Percentiles rank a stretch among this genome's conserved stretches.
These are phyloP conservation scores for Choloepus didactylus DNA, from an alignment of 2,797 vertebrate species.

Conservation along the genomic window DNA sequence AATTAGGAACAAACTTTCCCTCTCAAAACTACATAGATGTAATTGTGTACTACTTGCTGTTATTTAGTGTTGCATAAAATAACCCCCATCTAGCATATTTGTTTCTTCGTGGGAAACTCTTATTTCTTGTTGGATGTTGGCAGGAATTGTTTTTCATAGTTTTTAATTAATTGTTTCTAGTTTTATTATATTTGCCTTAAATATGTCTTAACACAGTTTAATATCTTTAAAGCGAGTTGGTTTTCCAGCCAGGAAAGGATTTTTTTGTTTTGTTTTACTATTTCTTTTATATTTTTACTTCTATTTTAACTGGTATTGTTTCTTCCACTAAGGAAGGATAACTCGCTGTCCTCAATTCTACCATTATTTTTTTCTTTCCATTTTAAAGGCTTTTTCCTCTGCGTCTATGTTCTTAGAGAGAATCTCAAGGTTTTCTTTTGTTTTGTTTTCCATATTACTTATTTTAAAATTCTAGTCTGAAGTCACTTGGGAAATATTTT, in stretches of 20 bases:
- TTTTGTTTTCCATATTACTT: background rate
- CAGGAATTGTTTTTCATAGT: background rate
- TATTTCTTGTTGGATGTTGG: background rate
- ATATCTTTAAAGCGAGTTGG: background rate
- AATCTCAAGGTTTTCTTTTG: background rate
- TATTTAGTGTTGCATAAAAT: background rate
- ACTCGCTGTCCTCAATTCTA: background rate
- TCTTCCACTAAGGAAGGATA: background rate
- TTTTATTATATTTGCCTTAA: constrained; percentile 7
- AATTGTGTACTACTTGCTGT: background rate
- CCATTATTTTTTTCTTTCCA: background rate
- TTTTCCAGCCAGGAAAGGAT: background rate
- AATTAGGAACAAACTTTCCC: background rate
- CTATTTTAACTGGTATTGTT: constrained; percentile 9
- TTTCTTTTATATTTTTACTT: background rate
- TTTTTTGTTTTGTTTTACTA: background rate
- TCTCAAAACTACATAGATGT: background rate
- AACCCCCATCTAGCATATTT: background rate
- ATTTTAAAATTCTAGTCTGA: constrained; percentile 8
- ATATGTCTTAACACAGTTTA: background rate
- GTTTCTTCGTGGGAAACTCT: background rate
- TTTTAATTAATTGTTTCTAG: constrained; percentile 4
- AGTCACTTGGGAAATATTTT: constrained; percentile 48
- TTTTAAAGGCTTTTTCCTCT: background rate
- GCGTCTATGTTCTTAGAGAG: background rate